Evolutionary conservation across 2,888 invertebrate genomes (phyloP).

Genomic region (Erebia ligea): DNA sequence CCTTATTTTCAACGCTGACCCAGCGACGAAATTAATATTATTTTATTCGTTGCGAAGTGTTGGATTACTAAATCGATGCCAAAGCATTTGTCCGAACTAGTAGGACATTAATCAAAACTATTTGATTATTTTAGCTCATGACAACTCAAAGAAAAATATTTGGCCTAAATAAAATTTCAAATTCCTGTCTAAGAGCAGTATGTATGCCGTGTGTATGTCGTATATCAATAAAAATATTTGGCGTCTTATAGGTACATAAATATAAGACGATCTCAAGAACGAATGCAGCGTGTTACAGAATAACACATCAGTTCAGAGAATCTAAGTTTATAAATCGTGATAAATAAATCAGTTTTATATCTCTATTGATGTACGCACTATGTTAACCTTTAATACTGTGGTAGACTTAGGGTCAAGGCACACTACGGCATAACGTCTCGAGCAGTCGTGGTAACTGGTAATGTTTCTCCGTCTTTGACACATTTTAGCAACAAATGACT

Average conservation of each 20-base stretch:
- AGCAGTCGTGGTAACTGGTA: constrained; percentile 7
- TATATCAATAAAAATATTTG: no score
- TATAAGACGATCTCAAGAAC: not conserved
- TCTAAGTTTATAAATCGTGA: constrained; percentile 34
- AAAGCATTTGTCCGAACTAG: no score
- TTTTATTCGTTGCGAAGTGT: no score
- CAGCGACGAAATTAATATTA: not conserved
- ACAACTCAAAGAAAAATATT: no score
- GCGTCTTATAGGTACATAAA: not conserved
- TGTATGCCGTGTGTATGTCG: no score
- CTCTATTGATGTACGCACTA: constrained; percentile 31
- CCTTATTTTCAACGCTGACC: not conserved
- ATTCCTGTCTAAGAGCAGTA: no score
- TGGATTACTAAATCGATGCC: no score
- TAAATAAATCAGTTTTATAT: constrained; percentile 36
- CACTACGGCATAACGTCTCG: not conserved
- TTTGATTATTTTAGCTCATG: no score
- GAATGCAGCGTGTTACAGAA: not conserved
- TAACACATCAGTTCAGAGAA: constrained; percentile 26
- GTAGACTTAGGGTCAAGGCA: constrained; percentile 19
- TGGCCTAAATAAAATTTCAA: no score
- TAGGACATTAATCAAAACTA: no score
- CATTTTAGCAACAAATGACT: not conserved
- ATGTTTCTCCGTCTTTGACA: constrained; percentile 5
- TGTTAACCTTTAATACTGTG: constrained; percentile 18